A percentile compares a stretch with the other conserved stretches of the same genome.
Evolutionary conservation across 2,113 vertebrate species (phyloP).

Genomic region (Pangasianodon hypophthalmus): DNA sequence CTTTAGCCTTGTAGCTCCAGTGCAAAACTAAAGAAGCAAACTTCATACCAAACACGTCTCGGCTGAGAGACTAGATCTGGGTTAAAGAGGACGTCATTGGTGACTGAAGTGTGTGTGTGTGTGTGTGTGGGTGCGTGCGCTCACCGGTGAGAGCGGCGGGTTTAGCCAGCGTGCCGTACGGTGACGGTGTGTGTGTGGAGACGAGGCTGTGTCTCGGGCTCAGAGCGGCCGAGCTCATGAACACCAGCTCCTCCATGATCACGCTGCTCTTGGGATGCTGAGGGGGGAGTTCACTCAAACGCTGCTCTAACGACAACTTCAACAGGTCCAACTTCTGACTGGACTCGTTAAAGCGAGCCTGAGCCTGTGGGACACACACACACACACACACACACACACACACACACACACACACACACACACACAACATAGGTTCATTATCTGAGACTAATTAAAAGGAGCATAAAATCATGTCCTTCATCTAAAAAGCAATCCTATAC

Average conservation of each 20-base stretch:
- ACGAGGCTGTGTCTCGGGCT: conserved; percentile 93
- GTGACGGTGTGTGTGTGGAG: conserved; percentile 90
- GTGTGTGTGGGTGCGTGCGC: neutral
- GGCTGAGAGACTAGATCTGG: neutral
- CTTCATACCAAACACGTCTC: neutral
- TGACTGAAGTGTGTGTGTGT: neutral
- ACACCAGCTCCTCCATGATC: conserved; percentile 92
- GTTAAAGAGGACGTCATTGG: neutral
- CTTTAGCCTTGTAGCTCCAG: neutral
- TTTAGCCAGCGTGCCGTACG: conserved; percentile 94
- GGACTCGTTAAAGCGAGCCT: conserved; percentile 96
- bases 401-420: neutral
- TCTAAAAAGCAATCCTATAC: neutral
- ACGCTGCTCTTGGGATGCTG: conserved; percentile 93
- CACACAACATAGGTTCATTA: neutral
- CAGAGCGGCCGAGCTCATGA: conserved; percentile 88
- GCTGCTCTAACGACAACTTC: conserved; percentile 94
- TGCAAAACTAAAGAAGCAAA: neutral
- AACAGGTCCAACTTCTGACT: conserved; percentile 97
- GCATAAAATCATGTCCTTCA: no score
- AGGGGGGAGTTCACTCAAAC: conserved; percentile 92
- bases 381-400: conserved; percentile 8
- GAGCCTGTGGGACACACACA: conserved; percentile 71
- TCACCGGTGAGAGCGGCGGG: conserved; percentile 71
- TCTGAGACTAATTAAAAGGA: neutral